Evolutionary conservation across 1,140 invertebrate species (phyloP).

Genomic region (Pseudomyrmex pallidus): DNA sequence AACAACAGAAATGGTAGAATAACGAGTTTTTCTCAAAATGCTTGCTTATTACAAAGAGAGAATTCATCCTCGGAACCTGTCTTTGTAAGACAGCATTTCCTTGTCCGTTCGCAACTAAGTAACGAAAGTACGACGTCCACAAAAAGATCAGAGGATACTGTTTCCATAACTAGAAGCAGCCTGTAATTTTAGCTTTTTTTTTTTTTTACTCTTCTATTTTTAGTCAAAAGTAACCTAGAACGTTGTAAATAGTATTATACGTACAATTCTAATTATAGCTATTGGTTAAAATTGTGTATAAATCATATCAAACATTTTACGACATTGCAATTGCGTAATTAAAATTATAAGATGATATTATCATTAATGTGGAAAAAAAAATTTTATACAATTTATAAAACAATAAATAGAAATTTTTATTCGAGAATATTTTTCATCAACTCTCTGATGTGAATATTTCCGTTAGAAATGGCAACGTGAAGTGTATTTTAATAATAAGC

Average conservation of each 20-base stretch:
- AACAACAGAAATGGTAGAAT: conserved; percentile 22
- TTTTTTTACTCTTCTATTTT: not conserved
- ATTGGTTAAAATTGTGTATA: not conserved
- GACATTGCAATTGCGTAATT: conserved; percentile 4
- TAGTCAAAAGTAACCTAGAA: not conserved
- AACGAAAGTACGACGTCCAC: conserved; percentile 57
- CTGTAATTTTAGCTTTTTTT: conserved; percentile 46
- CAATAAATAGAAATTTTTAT: no score
- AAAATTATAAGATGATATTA: not conserved
- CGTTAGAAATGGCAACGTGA: no score
- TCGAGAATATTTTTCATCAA: no score
- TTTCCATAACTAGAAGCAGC: conserved; percentile 62
- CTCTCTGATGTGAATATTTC: no score
- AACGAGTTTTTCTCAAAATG: conserved; percentile 43
- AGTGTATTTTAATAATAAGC: no score
- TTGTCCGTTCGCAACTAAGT: conserved; percentile 50
- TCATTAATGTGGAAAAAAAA: conserved; percentile 1
- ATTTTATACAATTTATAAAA: conserved; percentile 47
- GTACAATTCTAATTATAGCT: not conserved
- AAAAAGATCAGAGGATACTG: conserved; percentile 45
- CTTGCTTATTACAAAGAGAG: conserved; percentile 44
- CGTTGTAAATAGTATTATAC: conserved; percentile 19
- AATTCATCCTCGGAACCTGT: conserved; percentile 55
- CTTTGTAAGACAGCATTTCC: conserved; percentile 48
- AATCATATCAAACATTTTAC: not conserved